Base-by-base conservation (phyloP, 2,797 vertebrate genomes). In the Moxostoma hubbsi region DNA sequence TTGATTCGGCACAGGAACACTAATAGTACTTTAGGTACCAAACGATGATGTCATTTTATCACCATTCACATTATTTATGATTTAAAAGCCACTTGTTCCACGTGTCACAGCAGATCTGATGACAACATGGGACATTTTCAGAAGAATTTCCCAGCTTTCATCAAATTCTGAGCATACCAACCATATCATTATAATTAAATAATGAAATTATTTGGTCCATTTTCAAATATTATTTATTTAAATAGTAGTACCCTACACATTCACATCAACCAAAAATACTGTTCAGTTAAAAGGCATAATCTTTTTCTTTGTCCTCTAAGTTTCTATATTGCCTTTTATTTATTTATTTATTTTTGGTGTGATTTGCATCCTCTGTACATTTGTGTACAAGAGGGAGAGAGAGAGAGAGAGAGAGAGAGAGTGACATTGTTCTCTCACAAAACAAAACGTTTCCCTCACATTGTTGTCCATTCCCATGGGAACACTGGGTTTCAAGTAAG, bases 391-490 rank as follows among this genome's bases (percentile, higher is more conserved):
- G 67, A 47, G 55, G 75, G 51, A 68, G 75, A 68, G 36, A 18
- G 74, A 18, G 49, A 78, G 67, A 65, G 66, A 51, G 76, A 76
- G 67, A 47, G 50, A 78, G 51, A 68, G 77, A 68, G 46, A 18
- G 73, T 65, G 70, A 64, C 83, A 86, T 89, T 87, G 86, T 90
- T 83, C 68, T 69, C 81, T 16, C 24, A 66, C 77, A 78, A 79
- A 86, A 88, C 69, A 83, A 84, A 86, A 75, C 81, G 74, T 83
- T 77, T 16, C 59, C 75, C 70, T 81, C 83, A 84, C 84, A 88
- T 88, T 87, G 89, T 90, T 77, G 72, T 76, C 81, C 59, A 7
- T 90, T 88, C 83, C 90, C 70, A 86, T 91, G 86, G 90, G 70
- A 85, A 91, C 86, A 3, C 62, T 78, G 5, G 77, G 72, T 82